A percentile compares a stretch with the other conserved stretches of the same genome.
phyloP scores from a whole-genome alignment of 2,113 vertebrate genomes.

The Albula glossodonta region DNA sequence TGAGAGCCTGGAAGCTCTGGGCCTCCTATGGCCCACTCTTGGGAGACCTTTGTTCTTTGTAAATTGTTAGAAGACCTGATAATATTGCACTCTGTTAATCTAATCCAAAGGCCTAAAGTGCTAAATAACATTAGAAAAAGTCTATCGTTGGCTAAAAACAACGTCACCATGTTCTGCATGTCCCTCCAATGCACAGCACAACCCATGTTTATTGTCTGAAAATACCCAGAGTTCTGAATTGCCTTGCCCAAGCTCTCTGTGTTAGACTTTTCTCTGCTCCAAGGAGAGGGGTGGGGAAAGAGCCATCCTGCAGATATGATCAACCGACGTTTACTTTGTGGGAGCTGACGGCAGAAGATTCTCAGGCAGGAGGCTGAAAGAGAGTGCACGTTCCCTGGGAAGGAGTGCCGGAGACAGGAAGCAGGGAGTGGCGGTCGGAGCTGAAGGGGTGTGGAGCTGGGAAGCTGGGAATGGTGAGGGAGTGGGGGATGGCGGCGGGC shows the following conservation, averaged over 20 bases:
- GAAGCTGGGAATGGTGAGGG: neutral
- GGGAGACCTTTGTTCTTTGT: neutral
- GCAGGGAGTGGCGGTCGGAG: neutral
- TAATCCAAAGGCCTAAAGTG: too few relatives aligned
- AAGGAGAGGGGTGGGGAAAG: neutral
- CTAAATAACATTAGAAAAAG: too few relatives aligned
- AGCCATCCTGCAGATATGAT: conserved; percentile 20
- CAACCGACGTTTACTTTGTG: conserved; percentile 28
- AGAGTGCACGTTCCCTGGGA: conserved; percentile 3
- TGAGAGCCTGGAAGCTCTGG: too few relatives aligned
- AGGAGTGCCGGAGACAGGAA: conserved; percentile 18
- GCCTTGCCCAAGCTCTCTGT: neutral
- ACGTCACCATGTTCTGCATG: too few relatives aligned
- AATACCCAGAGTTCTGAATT: too few relatives aligned
- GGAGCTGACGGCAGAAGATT: conserved; percentile 16
- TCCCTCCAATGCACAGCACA: too few relatives aligned
- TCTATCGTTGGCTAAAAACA: too few relatives aligned
- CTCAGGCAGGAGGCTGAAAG: conserved; percentile 5
- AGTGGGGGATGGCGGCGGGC: neutral
- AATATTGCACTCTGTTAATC: neutral
- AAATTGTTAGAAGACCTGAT: neutral
- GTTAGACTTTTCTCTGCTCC: neutral
- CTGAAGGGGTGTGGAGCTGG: neutral
- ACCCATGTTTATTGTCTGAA: too few relatives aligned
- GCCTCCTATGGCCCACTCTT: neutral